Conservation (phyloP, 1,140 invertebrate species). For the Macrosteles quadrilineatus region DNA sequence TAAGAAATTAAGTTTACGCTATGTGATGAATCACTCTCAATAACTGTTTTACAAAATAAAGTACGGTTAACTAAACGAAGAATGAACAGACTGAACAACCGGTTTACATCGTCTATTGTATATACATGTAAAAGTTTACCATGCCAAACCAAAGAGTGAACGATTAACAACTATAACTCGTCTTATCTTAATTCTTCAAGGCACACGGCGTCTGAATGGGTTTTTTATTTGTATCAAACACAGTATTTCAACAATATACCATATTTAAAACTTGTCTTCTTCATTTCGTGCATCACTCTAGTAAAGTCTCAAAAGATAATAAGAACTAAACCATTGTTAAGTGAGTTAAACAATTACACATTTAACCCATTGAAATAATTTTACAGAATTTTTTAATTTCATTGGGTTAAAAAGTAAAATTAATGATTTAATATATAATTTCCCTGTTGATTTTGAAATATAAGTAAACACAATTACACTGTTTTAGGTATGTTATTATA, state of each 20-base stretch:
- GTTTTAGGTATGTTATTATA: too few species aligned
- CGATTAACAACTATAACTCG: not conserved
- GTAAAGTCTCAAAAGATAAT: not conserved
- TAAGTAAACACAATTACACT: too few species aligned
- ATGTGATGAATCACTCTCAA: not conserved
- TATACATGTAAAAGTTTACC: too few species aligned
- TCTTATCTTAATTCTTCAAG: slow-evolving; percentile 8
- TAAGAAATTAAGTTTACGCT: not conserved
- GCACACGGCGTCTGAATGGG: not conserved
- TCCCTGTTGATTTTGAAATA: too few species aligned
- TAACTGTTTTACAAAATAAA: not conserved
- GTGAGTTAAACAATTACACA: not conserved
- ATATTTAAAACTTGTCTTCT: not conserved
- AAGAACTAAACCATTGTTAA: not conserved
- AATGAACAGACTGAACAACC: too few species aligned
- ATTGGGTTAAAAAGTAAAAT: too few species aligned
- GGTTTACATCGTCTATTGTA: too few species aligned
- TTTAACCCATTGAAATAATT: not conserved
- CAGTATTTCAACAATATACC: not conserved
- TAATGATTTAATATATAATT: too few species aligned
- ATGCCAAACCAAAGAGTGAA: too few species aligned
- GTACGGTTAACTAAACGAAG: not conserved
- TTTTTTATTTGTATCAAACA: not conserved
- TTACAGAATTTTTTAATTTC: not conserved
- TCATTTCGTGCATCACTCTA: not conserved